Percentiles rank a stretch among this genome's conserved stretches.
These are phyloP conservation scores for Tinamus guttatus DNA, from an alignment of 2,113 vertebrate species.

Conservation along the genomic window DNA sequence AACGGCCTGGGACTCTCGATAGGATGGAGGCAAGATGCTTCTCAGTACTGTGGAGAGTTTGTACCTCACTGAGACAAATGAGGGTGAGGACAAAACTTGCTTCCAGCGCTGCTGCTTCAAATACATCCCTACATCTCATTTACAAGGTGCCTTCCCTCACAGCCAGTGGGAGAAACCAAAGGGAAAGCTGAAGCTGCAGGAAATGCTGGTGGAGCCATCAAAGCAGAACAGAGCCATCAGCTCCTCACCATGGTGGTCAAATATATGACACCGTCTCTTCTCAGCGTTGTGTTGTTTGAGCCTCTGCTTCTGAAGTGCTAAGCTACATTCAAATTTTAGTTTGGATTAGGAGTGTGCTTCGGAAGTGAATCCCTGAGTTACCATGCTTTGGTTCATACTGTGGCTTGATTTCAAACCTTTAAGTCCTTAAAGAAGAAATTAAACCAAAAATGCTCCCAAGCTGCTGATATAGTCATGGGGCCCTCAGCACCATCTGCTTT, in stretches of 20 bases:
- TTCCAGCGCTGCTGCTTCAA: neutral
- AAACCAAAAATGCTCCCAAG: neutral
- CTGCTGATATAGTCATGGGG: fast-evolving
- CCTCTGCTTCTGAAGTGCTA: neutral
- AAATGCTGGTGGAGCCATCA: neutral
- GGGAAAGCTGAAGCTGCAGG: neutral
- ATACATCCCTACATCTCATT: neutral
- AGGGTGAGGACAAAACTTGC: neutral
- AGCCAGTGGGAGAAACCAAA: neutral
- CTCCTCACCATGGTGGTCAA: neutral
- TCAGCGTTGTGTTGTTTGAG: neutral
- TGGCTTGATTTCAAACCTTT: neutral
- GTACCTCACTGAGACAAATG: neutral
- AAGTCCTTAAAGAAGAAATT: neutral
- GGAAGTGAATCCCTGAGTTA: neutral
- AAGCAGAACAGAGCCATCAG: neutral
- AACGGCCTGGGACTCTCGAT: neutral
- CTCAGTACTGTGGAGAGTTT: fast-evolving
- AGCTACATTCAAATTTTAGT: neutral
- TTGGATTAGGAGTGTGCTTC: neutral
- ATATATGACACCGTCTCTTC: fast-evolving
- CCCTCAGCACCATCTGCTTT: neutral
- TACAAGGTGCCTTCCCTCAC: neutral
- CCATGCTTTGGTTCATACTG: neutral
- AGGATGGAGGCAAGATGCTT: neutral